A percentile compares a stretch with the other conserved stretches of the same genome.
These are phyloP conservation scores for Pterobdella sp. DNA, from an alignment of 2,888 invertebrate genomes.

Conservation along the genomic window DNA sequence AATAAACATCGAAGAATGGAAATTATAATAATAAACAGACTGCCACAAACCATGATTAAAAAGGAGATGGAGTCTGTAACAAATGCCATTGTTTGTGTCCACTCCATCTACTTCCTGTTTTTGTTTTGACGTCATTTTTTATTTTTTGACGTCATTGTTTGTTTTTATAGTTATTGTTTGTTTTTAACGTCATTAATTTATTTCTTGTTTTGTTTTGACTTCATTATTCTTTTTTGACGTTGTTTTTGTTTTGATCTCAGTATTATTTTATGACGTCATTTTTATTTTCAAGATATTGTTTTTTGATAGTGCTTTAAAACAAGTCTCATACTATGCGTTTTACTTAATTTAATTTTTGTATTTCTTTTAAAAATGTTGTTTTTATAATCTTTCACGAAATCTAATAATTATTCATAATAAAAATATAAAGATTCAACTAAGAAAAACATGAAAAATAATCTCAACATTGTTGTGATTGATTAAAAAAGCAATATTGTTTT, in stretches of 20 bases:
- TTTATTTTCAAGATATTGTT: background rate
- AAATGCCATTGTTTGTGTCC: slow-evolving; percentile 98
- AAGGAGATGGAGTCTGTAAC: slow-evolving; percentile 86
- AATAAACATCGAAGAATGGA: background rate
- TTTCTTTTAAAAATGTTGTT: too few relatives aligned
- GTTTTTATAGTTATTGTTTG: background rate
- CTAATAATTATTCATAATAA: too few relatives aligned
- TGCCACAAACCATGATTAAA: slow-evolving; percentile 76
- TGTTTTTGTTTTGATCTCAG: background rate
- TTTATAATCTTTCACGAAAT: too few relatives aligned
- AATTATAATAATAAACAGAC: background rate
- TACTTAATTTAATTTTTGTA: too few relatives aligned
- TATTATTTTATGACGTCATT: background rate
- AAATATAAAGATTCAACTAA: too few relatives aligned
- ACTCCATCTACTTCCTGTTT: slow-evolving; percentile 87
- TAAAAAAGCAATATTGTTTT: too few relatives aligned
- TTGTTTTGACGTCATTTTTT: too few relatives aligned
- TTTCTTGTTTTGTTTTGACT: background rate
- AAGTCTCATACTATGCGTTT: too few relatives aligned
- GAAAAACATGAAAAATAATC: too few relatives aligned
- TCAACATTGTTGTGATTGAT: too few relatives aligned
- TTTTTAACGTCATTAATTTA: background rate
- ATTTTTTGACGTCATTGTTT: background rate
- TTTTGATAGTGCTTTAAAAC: too few relatives aligned
- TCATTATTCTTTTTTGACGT: background rate